phyloP scores from a whole-genome alignment of 2,888 invertebrate species.

The Ommatoiulus sabulosus region DNA sequence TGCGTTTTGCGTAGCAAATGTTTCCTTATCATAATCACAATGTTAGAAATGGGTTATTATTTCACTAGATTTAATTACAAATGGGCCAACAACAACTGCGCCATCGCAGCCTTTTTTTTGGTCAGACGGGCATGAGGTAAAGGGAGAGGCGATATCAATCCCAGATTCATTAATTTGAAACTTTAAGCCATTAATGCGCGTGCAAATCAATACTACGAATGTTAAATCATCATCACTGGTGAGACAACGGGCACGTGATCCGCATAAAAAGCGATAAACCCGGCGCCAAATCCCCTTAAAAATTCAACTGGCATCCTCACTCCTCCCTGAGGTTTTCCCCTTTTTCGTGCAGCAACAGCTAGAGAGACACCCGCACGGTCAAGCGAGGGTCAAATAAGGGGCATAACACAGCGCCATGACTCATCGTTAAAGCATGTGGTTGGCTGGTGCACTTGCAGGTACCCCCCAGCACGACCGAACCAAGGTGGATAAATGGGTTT shows the following conservation, averaged over 20 bases:
- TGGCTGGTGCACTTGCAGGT: neutral
- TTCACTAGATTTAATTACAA: slow-evolving; percentile 1
- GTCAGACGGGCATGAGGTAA: neutral
- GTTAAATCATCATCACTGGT: neutral
- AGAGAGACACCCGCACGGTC: slow-evolving; percentile 38
- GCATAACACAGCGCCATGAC: neutral
- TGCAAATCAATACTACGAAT: neutral
- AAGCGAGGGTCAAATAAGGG: slow-evolving; percentile 35
- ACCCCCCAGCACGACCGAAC: slow-evolving; percentile 25
- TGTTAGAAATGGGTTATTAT: slow-evolving; percentile 6
- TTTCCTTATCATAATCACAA: neutral
- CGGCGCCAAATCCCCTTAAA: slow-evolving; percentile 21
- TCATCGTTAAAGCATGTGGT: neutral
- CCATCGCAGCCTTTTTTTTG: neutral
- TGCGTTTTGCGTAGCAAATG: neutral
- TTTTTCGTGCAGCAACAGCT: slow-evolving; percentile 1
- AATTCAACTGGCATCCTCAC: slow-evolving; percentile 6
- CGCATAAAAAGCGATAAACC: slow-evolving; percentile 30
- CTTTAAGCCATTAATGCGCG: neutral
- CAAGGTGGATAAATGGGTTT: slow-evolving; percentile 1
- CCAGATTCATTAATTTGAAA: neutral
- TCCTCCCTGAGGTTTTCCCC: slow-evolving; percentile 13
- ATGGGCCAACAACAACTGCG: neutral
- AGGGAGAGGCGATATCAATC: neutral
- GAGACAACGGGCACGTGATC: slow-evolving; percentile 19